Evolutionary conservation across 1,140 invertebrate genomes (phyloP), one percentile per base, ranked within the genome.

Genomic region (Halotydeus destructor): DNA sequence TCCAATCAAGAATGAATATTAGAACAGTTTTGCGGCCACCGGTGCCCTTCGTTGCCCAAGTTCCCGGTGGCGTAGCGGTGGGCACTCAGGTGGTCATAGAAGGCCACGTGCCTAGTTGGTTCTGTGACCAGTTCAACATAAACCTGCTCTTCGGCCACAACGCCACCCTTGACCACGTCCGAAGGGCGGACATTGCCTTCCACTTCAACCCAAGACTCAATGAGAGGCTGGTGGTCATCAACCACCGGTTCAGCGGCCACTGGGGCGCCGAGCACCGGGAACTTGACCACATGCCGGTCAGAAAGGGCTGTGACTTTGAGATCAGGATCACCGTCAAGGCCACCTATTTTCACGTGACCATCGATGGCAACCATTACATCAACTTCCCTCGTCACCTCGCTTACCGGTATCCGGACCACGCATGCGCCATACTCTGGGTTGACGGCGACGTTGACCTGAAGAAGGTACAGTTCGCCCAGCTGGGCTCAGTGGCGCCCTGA

Each of bases 291-390:
- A 39, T 44, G 38, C 32, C 44, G 41, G 18, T 43, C 44, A 36
- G 26, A 33, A 25, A 2, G 21, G 27, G 31, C 24, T 18, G 41
- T 32, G 18, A 19, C 44, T 21, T 49, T 21, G 34, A 19, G 8
- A 16, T 44, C 5, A 43, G 43, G 46, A 43, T 47, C 26, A 11
- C 41, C 4, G 46, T 39, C 12, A 42, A 47, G 19, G 5, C 12
- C 1, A 18, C 3, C 11, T 24, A 21, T 14, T 47, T 40, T 41
- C 31, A 76, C 69, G 68, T 84, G 44, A 74, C 75, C 3, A 55
- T 82, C 0, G 81, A 81, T 57, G 75, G 75, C 1, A 59, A 65
- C 25, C 78, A 81, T 55, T 79, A 72, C 54, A 65, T 70, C 26
- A 72, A 78, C 58, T 82, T 78, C 54, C 55, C 54, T 6, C 76